These are phyloP conservation scores for Psittacula cyanocephala DNA, from an alignment of 2,113 vertebrate species.

Conservation along the genomic window DNA sequence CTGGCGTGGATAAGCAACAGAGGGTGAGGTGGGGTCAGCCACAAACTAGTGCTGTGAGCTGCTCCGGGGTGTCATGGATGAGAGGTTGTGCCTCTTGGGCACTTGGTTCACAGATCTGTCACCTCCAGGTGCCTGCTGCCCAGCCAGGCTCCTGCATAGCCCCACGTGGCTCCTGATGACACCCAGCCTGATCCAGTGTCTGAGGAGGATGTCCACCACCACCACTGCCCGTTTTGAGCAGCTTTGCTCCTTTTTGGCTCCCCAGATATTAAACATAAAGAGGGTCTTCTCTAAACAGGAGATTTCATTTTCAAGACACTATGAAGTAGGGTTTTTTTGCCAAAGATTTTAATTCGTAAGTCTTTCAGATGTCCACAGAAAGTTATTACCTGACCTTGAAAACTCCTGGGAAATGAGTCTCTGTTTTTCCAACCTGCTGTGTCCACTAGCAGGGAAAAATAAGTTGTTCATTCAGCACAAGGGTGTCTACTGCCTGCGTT, in stretches of 20 bases:
- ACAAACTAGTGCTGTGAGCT: background rate
- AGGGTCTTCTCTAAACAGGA: background rate
- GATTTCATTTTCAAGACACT: background rate
- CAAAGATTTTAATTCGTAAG: background rate
- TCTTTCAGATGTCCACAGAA: background rate
- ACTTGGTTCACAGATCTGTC: background rate
- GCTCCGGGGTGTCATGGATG: background rate
- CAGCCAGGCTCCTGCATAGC: background rate
- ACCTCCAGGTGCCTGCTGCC: background rate
- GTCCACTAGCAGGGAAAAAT: background rate
- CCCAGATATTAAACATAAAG: background rate
- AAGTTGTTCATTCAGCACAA: background rate
- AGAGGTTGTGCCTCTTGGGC: background rate
- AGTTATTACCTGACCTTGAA: background rate
- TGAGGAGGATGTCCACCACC: background rate
- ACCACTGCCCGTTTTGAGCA: background rate
- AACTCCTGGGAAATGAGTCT: background rate
- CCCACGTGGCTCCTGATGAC: fast-evolving
- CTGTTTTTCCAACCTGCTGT: background rate
- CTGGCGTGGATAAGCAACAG: fast-evolving
- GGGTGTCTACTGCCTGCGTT: background rate
- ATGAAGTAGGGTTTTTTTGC: fast-evolving
- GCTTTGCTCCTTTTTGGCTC: background rate
- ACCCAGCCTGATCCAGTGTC: background rate
- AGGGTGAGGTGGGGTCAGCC: background rate